These are phyloP conservation scores for human DNA, from an alignment of 2,113 vertebrate genomes.

Conservation along the genomic window GRCh38 chr6:5992001-5992500, in stretches of 20 bases:
- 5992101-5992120: no score
- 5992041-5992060: neutral
- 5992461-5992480: neutral
- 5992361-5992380: neutral
- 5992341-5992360: neutral
- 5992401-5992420: neutral
- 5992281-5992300: neutral
- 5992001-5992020: neutral
- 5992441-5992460: neutral
- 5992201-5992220: constrained; percentile 22
- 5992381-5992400: neutral
- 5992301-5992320: neutral
- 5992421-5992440: neutral
- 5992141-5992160: neutral
- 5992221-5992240: neutral
- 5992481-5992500: no score
- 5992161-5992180: neutral
- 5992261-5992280: neutral
- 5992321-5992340: neutral
- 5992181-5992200: constrained; percentile 12
- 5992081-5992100: neutral
- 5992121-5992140: neutral
- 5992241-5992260: neutral
- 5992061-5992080: neutral
- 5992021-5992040: neutral